Conservation (phyloP, 2,113 vertebrate species). For the Oryzias woworae region DNA sequence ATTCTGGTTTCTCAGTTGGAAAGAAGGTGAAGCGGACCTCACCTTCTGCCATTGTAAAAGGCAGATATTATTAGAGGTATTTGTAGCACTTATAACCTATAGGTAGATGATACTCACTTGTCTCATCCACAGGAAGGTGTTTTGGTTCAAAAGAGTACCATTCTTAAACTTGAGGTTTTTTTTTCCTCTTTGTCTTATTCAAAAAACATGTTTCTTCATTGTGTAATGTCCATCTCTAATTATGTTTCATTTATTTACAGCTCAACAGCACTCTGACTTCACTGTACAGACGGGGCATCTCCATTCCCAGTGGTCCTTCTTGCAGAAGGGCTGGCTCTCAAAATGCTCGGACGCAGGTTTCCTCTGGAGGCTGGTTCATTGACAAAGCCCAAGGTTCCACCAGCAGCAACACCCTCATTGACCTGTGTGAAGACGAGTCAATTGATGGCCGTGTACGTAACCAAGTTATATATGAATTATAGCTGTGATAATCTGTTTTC, state of each 20-base stretch:
- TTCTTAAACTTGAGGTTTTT: background rate
- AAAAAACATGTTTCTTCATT: no score
- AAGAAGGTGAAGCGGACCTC: no score
- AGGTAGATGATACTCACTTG: no score
- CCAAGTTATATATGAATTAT: no score
- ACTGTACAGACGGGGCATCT: conserved; percentile 85
- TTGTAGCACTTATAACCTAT: no score
- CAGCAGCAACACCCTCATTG: conserved; percentile 73
- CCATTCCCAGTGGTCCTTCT: conserved; percentile 22
- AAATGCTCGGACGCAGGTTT: conserved; percentile 38
- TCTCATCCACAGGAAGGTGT: no score
- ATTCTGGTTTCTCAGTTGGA: no score
- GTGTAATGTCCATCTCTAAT: background rate
- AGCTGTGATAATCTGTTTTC: background rate
- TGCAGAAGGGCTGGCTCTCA: background rate
- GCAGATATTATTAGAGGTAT: no score
- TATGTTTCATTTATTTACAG: conserved; percentile 61
- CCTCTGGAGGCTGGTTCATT: conserved; percentile 85
- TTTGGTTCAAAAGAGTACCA: no score
- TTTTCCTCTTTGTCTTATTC: no score
- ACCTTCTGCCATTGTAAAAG: no score
- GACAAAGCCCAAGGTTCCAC: conserved; percentile 59
- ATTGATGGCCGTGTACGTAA: conserved; percentile 61
- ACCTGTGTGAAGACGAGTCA: conserved; percentile 79
- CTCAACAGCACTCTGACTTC: conserved; percentile 85